phyloP scores from a whole-genome alignment of 2,113 vertebrate genomes.

The Zingel zingel region DNA sequence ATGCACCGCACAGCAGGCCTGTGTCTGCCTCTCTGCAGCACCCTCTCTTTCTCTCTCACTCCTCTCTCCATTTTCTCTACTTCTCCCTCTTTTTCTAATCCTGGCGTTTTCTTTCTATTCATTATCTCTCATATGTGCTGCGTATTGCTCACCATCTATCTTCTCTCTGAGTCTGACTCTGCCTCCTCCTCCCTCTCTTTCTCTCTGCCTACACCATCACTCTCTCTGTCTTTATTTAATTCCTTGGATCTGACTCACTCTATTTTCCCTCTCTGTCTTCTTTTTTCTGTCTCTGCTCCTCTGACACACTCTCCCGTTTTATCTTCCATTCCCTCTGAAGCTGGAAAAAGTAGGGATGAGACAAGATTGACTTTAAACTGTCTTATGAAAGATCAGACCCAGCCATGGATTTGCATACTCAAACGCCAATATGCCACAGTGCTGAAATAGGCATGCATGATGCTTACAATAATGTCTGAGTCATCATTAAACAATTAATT shows the following conservation, averaged over 20 bases:
- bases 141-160: slow-evolving; percentile 55
- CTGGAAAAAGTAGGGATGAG: slow-evolving; percentile 43
- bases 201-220: slow-evolving; percentile 55
- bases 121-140: slow-evolving; percentile 57
- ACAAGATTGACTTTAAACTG: slow-evolving; percentile 52
- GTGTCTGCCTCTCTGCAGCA: slow-evolving; percentile 71
- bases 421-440: slow-evolving; percentile 11
- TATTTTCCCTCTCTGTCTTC: slow-evolving; percentile 30
- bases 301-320: slow-evolving; percentile 31
- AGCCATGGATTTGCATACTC: slow-evolving; percentile 53
- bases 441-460: slow-evolving; percentile 16
- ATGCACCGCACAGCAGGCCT: slow-evolving; percentile 83
- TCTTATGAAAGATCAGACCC: slow-evolving; percentile 50
- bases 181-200: slow-evolving; percentile 12
- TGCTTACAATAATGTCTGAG: slow-evolving; percentile 1
- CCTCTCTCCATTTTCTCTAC: slow-evolving; percentile 54
- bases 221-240: slow-evolving; percentile 58
- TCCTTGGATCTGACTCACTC: slow-evolving; percentile 52
- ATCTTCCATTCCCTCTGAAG: slow-evolving; percentile 62
- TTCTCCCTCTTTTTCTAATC: slow-evolving; percentile 68
- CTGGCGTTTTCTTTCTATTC: slow-evolving; percentile 65
- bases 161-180: slow-evolving; percentile 28
- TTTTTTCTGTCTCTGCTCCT: slow-evolving; percentile 8
- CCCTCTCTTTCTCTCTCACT: slow-evolving; percentile 51
- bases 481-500: slow-evolving; percentile 9